Conservation (phyloP, 2,113 vertebrate genomes). For the Petrocephalus microphthalmus region DNA sequence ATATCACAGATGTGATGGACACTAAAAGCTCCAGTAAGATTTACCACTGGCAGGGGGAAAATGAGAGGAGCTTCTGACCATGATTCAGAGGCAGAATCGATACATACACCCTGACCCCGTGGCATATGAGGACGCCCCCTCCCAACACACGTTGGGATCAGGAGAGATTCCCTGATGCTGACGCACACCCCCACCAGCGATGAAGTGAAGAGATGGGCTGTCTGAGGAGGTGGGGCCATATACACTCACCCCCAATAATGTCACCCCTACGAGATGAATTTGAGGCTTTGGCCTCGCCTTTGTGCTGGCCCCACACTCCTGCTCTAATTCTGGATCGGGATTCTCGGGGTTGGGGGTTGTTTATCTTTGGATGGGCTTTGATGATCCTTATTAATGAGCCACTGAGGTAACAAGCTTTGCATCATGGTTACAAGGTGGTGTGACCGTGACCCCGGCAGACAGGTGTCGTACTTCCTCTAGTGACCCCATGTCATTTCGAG, state of each 20-base stretch:
- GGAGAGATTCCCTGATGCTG: not conserved
- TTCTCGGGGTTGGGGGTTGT: not conserved
- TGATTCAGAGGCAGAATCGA: not conserved
- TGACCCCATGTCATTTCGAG: not conserved
- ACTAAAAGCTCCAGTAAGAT: slow-evolving; percentile 11
- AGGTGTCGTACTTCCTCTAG: not conserved
- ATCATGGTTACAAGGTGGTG: not conserved
- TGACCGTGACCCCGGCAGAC: not conserved
- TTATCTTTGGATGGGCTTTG: not conserved
- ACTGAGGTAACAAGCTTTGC: not conserved
- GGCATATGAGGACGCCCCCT: not conserved
- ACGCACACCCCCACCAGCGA: not conserved
- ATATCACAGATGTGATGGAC: not conserved
- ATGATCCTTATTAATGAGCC: not conserved
- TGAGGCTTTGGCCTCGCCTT: no score
- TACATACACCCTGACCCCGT: not conserved
- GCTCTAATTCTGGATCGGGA: not conserved
- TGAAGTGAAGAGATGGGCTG: not conserved
- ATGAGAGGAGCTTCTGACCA: not conserved
- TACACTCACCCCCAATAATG: not conserved
- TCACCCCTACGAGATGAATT: not conserved
- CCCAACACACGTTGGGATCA: not conserved
- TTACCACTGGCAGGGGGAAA: not conserved
- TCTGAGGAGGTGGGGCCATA: not conserved
- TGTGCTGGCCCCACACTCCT: not conserved